Evolutionary conservation across 2,113 vertebrate species (phyloP), one percentile per base, ranked within the genome.

Genomic region (Labeo rohita): DNA sequence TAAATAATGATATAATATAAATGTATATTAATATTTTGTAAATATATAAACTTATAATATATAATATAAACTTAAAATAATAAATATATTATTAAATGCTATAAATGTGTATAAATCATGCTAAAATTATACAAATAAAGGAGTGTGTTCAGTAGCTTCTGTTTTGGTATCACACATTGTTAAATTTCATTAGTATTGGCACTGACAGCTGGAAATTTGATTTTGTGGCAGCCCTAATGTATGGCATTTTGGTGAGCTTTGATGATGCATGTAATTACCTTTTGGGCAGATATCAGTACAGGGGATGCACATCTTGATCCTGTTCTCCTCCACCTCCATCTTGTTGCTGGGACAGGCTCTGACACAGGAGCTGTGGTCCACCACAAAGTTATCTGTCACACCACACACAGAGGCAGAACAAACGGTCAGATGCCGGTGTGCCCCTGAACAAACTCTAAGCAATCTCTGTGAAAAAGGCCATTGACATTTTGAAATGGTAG

Each of bases 241-340:
- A 28, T 28, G 28, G 18, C 56, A 59, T 59, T 59, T 59, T 21
- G 56, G 18, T 59, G 56, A 59, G 56, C 28, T 59, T 59, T 63
- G 9, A n/a, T n/a, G 63, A 34, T 75, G 84, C n/a, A 39, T 28
- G 80, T 49, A 50, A 56, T 9, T 63, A 99, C 98, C 98, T 98
- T 99, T 99, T 11, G 98, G 98, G 66, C 98, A 99, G 91, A 99
- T 99, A 84, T 99, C 98, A 34, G 97, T 98, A 89, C 98, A 99
- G 84, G 98, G 97, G 81, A 99, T 99, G 90, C 98, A 99, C 95
- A 97, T 97, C 91, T 99, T 99, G 87, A 98, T 96, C 5, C 96
- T 97, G 87, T 98, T 98, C 93, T 99, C 97, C 92, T 99, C 98
- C 84, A 99, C 95, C 89, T 99, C 98, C 97, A 99, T 99, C 93